Evolutionary conservation across 2,888 invertebrate genomes (phyloP), one percentile per base, ranked within the genome.

Genomic region (Epirrhoe alternata): DNA sequence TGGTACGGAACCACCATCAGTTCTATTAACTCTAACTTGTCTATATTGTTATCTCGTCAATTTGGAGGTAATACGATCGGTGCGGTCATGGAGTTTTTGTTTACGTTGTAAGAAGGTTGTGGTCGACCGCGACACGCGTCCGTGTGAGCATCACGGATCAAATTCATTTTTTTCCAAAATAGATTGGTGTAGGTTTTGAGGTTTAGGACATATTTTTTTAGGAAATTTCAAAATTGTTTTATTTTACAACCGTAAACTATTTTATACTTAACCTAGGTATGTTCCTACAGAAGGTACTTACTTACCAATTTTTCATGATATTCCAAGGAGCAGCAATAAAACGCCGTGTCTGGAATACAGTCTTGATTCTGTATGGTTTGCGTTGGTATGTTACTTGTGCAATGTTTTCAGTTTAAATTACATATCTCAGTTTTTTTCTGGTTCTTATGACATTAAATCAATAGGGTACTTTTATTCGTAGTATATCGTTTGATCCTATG

Each of bases 61-160:
- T 66, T 65, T 64, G 30, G 58, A 62, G 64, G 81, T 77, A 81
- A 81, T 61, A 31, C 59, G 59, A 77, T 38, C 72, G 66, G 52
- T 69, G 72, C 55, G 68, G 72, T 73, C 71, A 63, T 73, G 74
- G 73, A 74, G 78, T 75, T 78, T 81, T 77, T 76, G 72, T 79
- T 66, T 54, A 73, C 70, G 67, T 61, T 66, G 66, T 66, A 70
- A 73, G 75, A 75, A 45, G 65, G 67, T 58, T 72, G 83, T 66
- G 82, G 81, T 71, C 64, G 64, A 75, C 81, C 81, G 33, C 76
- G 72, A 79, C 82, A 78, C 82, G 81, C 76, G 81, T 76, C 64
- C 54, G 47, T 50, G 35, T 53, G 49, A 63, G 42, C 68, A 56
- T 66, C 66, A 73, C 6, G 70, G 61, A 67, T 75, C 72, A 53